Evolutionary conservation across 1,140 invertebrate species (phyloP).

Genomic region (Phymorhynchus buccinoides): DNA sequence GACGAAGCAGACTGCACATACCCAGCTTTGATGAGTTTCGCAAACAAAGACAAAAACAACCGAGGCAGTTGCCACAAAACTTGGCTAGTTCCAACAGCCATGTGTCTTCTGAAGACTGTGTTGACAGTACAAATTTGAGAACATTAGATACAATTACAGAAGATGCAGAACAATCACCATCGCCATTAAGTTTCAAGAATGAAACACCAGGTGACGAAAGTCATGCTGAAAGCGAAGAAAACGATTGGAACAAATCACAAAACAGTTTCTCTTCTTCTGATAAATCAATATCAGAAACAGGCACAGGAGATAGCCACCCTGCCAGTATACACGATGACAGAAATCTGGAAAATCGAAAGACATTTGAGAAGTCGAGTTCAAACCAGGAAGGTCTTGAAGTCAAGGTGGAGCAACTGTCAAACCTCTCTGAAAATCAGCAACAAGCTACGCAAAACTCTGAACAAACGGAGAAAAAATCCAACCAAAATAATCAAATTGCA

Average conservation of each 20-base stretch:
- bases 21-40: conserved; percentile 42
- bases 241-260: no score
- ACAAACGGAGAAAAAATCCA: background rate
- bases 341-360: no score
- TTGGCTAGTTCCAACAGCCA: background rate
- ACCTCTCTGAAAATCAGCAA: background rate
- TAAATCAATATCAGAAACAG: no score
- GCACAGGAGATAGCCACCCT: no score
- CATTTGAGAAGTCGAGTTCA: no score
- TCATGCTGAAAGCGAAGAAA: no score
- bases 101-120: background rate
- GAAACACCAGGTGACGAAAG: background rate
- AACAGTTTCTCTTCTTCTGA: no score
- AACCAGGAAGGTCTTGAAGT: no score
- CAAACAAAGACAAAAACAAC: background rate
- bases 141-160: conserved; percentile 1
- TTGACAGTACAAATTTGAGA: background rate
- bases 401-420: background rate
- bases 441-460: background rate
- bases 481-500: background rate
- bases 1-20: conserved; percentile 23
- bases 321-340: no score
- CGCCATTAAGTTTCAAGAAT: background rate
- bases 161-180: background rate
- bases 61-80: background rate